Evolutionary conservation across 2,888 invertebrate genomes (phyloP).

Genomic region (Limnephilus marmoratus): DNA sequence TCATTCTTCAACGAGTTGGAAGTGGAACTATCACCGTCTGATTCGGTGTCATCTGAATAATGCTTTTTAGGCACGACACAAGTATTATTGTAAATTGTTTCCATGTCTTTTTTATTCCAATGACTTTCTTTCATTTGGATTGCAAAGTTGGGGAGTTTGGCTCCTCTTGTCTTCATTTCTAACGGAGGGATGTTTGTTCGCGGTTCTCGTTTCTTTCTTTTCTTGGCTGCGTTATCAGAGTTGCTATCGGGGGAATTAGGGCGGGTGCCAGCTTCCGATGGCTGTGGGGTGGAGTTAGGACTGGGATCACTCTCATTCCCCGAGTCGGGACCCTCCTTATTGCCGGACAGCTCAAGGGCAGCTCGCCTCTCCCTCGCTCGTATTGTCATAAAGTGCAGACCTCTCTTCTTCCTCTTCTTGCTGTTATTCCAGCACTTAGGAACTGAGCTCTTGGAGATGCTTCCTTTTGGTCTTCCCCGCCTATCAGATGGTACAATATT

Average conservation of each 20-base stretch:
- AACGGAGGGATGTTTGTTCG: constrained; percentile 72
- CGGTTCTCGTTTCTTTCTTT: constrained; percentile 70
- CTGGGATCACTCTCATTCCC: constrained; percentile 74
- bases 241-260: constrained; percentile 73
- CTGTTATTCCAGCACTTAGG: constrained; percentile 69
- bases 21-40: constrained; percentile 74
- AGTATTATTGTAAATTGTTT: constrained; percentile 73
- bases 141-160: constrained; percentile 80
- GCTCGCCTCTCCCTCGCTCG: constrained; percentile 71
- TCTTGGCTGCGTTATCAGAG: constrained; percentile 58
- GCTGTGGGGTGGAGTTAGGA: constrained; percentile 72
- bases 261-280: constrained; percentile 73
- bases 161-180: constrained; percentile 79
- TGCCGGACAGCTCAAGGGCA: constrained; percentile 73
- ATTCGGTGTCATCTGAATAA: constrained; percentile 72
- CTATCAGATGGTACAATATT: constrained; percentile 67
- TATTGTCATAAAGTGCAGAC: constrained; percentile 65
- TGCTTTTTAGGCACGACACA: constrained; percentile 71
- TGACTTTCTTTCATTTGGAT: constrained; percentile 75
- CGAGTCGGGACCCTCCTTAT: constrained; percentile 74
- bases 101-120: constrained; percentile 75
- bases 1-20: constrained; percentile 74
- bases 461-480: constrained; percentile 71
- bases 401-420: constrained; percentile 70
- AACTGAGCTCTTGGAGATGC: constrained; percentile 70